Conservation (phyloP, 2,888 invertebrate species). For the Drosophila mayaguana region DNA sequence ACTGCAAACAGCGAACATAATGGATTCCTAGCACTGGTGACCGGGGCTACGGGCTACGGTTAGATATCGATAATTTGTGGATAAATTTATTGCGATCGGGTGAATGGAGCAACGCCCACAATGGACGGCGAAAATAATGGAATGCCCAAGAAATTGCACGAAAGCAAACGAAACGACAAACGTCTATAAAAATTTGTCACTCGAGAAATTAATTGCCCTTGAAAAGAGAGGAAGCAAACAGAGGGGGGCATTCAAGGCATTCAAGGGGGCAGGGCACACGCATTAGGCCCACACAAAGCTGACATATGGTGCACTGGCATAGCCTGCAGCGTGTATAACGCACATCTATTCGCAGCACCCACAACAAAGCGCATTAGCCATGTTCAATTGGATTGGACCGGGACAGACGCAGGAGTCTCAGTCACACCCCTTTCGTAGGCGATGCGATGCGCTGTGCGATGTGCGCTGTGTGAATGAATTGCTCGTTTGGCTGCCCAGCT, state of each 20-base stretch:
- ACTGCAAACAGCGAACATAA: slow-evolving; percentile 37
- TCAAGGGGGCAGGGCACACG: slow-evolving; percentile 41
- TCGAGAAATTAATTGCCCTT: slow-evolving; percentile 85
- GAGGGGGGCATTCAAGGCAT: slow-evolving; percentile 34
- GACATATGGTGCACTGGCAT: slow-evolving; percentile 74
- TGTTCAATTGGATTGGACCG: slow-evolving; percentile 68
- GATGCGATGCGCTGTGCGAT: slow-evolving; percentile 39
- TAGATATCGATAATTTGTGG: slow-evolving; percentile 76
- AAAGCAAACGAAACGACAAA: slow-evolving; percentile 39
- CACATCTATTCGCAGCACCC: slow-evolving; percentile 52
- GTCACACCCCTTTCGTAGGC: slow-evolving; percentile 78
- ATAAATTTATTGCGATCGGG: slow-evolving; percentile 75
- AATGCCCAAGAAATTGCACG: slow-evolving; percentile 40
- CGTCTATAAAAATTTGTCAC: slow-evolving; percentile 84
- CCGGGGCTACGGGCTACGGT: neutral
- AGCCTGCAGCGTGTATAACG: slow-evolving; percentile 47
- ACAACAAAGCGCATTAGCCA: slow-evolving; percentile 79
- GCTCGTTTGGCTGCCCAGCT: slow-evolving; percentile 55
- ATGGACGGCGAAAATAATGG: slow-evolving; percentile 46
- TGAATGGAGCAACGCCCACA: slow-evolving; percentile 65
- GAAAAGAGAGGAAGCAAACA: slow-evolving; percentile 56
- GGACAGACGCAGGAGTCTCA: slow-evolving; percentile 29
- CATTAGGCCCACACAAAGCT: slow-evolving; percentile 77
- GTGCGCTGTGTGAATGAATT: slow-evolving; percentile 54
- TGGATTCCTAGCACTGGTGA: slow-evolving; percentile 50